These are phyloP conservation scores for Oscarella lobularis DNA, from an alignment of 37 sponge, comb jelly and placozoan species.

Conservation along the genomic window DNA sequence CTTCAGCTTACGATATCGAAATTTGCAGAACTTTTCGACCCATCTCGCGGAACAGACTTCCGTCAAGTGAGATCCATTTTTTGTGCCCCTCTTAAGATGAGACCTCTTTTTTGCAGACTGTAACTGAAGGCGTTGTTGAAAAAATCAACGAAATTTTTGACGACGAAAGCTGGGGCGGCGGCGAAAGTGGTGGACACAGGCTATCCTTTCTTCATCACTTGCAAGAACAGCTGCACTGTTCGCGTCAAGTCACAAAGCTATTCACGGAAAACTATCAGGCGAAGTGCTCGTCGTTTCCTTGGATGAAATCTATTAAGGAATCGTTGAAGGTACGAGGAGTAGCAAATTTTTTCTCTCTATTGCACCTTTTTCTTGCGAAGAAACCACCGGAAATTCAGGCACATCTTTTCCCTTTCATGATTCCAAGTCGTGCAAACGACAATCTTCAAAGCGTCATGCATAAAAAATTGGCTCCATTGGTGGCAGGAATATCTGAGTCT, in stretches of 20 bases:
- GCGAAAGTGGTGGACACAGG: conserved; percentile 38
- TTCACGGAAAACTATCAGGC: conserved; percentile 13
- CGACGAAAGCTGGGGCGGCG: conserved; percentile 46
- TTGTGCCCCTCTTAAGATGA: too few species aligned
- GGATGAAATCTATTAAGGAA: conserved; percentile 18
- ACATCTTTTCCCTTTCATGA: neutral
- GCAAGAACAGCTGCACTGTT: conserved; percentile 27
- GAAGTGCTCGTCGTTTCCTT: conserved; percentile 5
- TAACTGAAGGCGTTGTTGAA: neutral
- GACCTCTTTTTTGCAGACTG: neutral
- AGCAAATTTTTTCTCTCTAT: neutral
- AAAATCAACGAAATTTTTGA: conserved; percentile 36
- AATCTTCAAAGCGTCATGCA: neutral
- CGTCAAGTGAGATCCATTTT: too few species aligned
- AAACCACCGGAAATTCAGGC: neutral
- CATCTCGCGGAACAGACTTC: conserved; percentile 4
- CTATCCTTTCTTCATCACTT: conserved; percentile 45
- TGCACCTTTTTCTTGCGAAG: neutral
- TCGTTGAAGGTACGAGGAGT: conserved; percentile 10
- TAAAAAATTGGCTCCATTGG: neutral
- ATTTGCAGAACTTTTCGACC: conserved; percentile 14
- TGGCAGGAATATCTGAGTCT: neutral
- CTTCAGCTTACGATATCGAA: conserved; percentile 36
- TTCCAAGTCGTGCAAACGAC: neutral
- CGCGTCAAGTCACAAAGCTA: conserved; percentile 28